Conservation (phyloP, 2,113 vertebrate genomes). For the Fukomys damarensis region DNA sequence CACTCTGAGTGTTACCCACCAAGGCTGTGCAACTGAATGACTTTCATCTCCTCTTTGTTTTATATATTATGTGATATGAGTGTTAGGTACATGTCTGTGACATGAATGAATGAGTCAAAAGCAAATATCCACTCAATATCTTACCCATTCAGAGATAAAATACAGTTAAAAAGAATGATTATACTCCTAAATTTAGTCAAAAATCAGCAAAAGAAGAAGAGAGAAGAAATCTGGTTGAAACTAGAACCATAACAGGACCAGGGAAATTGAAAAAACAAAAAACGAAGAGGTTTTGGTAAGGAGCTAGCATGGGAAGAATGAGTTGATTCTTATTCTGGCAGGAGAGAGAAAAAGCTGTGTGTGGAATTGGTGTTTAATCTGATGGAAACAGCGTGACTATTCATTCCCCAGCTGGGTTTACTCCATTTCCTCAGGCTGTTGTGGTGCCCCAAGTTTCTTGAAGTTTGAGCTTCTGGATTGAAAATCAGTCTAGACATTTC, state of each 20-base stretch:
- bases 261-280: neutral
- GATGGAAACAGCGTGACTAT: slow-evolving; percentile 57
- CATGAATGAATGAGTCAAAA: slow-evolving; percentile 31
- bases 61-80: neutral
- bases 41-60: neutral
- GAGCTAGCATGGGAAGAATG: slow-evolving; percentile 21
- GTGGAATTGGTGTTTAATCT: slow-evolving; percentile 55
- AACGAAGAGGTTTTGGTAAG: slow-evolving; percentile 45
- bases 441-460: slow-evolving; percentile 54
- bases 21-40: neutral
- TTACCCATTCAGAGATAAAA: slow-evolving; percentile 23
- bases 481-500: slow-evolving; percentile 77
- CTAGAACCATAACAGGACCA: slow-evolving; percentile 26
- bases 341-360: slow-evolving; percentile 33
- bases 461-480: slow-evolving; percentile 66
- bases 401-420: slow-evolving; percentile 63
- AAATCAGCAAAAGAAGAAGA: slow-evolving; percentile 25
- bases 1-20: neutral
- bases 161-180: neutral
- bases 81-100: neutral
- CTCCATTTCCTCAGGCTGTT: slow-evolving; percentile 65
- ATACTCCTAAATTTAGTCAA: slow-evolving; percentile 20
- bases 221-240: slow-evolving; percentile 47
- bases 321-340: slow-evolving; percentile 64
- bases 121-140: neutral